These are phyloP conservation scores for Ornithorhynchus anatinus DNA, from an alignment of 2,113 vertebrate species.

Conservation along the genomic window DNA sequence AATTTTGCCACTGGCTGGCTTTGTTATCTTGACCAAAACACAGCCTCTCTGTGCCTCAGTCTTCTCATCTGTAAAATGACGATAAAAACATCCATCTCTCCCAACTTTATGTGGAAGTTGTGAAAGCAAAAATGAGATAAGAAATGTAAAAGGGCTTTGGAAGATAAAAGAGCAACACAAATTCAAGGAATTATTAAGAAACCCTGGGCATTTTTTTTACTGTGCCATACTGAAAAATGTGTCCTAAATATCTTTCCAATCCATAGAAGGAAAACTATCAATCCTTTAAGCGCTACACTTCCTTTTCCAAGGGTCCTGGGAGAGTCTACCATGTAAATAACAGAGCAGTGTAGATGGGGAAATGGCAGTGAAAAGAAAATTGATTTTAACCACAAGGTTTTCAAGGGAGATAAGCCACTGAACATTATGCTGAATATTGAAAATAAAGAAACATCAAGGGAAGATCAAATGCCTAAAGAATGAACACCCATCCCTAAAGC, in stretches of 20 bases:
- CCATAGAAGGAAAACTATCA: neutral
- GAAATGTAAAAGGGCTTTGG: no score
- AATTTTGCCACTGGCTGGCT: neutral
- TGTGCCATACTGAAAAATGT: neutral
- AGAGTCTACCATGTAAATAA: neutral
- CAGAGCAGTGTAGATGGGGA: neutral
- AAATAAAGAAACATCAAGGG: neutral
- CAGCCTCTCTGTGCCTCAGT: no score
- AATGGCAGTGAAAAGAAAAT: neutral
- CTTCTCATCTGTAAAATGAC: no score
- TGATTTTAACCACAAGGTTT: neutral
- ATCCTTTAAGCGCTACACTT: neutral
- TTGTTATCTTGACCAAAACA: no score
- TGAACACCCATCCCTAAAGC: neutral
- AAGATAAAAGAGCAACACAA: no score
- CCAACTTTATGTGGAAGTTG: no score
- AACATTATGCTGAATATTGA: neutral
- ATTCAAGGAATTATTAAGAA: no score
- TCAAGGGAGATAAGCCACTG: neutral
- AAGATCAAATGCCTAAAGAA: no score
- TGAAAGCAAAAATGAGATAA: no score
- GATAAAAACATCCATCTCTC: no score
- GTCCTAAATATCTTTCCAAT: slow-evolving; percentile 1
- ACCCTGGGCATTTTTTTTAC: no score
- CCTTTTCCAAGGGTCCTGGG: neutral